A percentile compares a stretch with the other conserved stretches of the same genome.
Conservation (phyloP, 2,797 vertebrate genomes). For the Furcifer pardalis region DNA sequence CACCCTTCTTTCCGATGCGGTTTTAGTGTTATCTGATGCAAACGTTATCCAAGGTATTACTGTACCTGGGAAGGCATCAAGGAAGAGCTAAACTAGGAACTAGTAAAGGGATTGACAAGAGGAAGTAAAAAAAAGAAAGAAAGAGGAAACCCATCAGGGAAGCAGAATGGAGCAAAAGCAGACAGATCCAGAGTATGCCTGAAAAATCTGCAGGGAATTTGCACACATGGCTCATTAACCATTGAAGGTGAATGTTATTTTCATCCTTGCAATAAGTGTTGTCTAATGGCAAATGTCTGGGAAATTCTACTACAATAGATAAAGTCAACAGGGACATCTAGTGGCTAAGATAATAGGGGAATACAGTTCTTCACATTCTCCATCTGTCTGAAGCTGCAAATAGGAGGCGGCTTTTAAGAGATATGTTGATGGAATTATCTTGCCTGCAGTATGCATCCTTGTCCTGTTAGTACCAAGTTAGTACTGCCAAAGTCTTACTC, state of each 20-base stretch:
- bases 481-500: neutral
- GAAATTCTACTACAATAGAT: neutral
- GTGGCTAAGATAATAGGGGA: neutral
- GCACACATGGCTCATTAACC: neutral
- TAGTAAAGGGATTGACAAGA: neutral
- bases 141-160: no score
- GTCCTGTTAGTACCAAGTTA: neutral
- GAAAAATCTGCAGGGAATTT: neutral
- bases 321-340: conserved; percentile 10
- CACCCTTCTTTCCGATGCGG: no score
- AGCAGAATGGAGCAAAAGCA: neutral
- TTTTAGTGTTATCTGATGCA: no score
- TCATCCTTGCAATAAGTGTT: neutral
- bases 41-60: no score
- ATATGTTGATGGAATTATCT: neutral
- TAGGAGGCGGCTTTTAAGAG: neutral
- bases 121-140: no score
- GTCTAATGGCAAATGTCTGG: neutral
- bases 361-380: neutral
- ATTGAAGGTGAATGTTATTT: neutral
- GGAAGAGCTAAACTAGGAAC: neutral
- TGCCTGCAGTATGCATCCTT: neutral
- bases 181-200: neutral
- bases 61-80: neutral
- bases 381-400: no score